Conservation (phyloP, 2,113 vertebrate genomes). For the Eolophus roseicapilla region DNA sequence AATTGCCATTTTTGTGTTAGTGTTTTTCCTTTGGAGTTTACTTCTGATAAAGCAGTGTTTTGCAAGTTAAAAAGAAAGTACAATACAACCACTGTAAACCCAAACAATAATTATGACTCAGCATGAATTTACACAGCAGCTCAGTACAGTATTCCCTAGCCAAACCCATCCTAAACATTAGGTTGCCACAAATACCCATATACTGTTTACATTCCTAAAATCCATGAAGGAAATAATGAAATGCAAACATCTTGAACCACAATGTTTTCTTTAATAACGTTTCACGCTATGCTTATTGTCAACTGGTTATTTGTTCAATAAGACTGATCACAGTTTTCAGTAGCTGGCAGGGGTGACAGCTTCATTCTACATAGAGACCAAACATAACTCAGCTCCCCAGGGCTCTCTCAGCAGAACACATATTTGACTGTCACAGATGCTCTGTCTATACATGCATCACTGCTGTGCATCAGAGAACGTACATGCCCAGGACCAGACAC, state of each 20-base stretch:
- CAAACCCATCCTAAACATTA: neutral
- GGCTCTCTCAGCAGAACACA: neutral
- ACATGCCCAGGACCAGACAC: neutral
- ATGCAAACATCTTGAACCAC: neutral
- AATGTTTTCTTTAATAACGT: neutral
- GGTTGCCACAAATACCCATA: neutral
- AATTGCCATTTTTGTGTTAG: neutral
- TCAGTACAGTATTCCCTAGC: neutral
- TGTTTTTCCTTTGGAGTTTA: neutral
- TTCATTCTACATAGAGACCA: neutral
- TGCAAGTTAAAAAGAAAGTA: neutral
- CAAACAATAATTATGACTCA: neutral
- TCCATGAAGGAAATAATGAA: neutral
- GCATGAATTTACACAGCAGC: neutral
- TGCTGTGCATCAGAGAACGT: neutral
- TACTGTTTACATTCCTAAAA: conserved; percentile 8
- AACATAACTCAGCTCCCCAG: neutral
- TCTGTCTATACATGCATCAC: neutral
- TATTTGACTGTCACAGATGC: neutral
- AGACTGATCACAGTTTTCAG: neutral
- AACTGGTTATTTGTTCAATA: neutral
- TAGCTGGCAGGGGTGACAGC: neutral
- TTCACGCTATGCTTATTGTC: neutral
- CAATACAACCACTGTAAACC: neutral
- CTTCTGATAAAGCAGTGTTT: neutral